A percentile compares a stretch with the other conserved stretches of the same genome.
Evolutionary conservation across 2,888 invertebrate species (phyloP).

Genomic region (Phaonia tiefii): DNA sequence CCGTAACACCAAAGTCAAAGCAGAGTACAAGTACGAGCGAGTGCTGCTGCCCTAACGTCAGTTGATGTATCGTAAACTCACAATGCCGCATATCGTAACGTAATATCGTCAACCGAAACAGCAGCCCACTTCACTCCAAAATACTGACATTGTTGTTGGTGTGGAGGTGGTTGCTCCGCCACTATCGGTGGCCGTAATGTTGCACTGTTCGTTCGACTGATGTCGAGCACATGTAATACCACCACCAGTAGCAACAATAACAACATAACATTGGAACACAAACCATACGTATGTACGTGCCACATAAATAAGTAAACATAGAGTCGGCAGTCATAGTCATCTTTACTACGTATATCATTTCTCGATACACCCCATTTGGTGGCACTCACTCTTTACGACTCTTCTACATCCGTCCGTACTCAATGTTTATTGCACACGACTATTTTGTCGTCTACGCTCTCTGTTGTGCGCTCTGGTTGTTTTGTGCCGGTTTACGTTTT

Average conservation of each 20-base stretch:
- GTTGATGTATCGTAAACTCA: constrained; percentile 19
- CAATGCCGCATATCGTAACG: constrained; percentile 25
- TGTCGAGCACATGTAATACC: constrained; percentile 21
- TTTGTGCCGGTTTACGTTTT: constrained; percentile 21
- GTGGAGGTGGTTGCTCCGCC: neutral
- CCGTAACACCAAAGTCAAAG: neutral
- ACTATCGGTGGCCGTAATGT: neutral
- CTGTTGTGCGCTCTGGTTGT: constrained; percentile 15
- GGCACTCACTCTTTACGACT: constrained; percentile 24
- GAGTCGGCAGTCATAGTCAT: neutral
- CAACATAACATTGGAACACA: neutral
- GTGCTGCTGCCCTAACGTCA: constrained; percentile 37
- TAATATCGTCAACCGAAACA: constrained; percentile 26
- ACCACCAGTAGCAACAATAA: neutral
- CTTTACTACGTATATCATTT: neutral
- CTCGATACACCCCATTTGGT: constrained; percentile 17
- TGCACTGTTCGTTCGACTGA: neutral
- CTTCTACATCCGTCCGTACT: neutral
- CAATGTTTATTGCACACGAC: neutral
- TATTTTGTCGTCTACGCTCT: neutral
- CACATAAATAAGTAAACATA: constrained; percentile 24
- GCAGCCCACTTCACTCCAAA: constrained; percentile 24
- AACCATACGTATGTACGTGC: neutral
- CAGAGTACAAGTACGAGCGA: constrained; percentile 23
- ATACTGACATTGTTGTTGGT: neutral